phyloP scores from a whole-genome alignment of 2,888 invertebrate genomes.

The Oxytorus armatus region DNA sequence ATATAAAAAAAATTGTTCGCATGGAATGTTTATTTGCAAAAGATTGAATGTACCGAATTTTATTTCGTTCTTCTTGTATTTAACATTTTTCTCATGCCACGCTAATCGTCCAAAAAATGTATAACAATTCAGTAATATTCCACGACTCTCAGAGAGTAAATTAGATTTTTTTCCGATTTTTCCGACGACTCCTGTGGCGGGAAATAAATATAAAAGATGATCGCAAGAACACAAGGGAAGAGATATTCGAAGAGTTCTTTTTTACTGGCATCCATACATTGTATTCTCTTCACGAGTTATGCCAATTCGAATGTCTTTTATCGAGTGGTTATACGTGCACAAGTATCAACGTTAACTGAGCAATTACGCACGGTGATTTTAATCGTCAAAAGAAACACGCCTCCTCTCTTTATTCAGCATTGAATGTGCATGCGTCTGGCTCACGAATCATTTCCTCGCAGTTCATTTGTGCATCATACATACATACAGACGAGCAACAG shows the following conservation, averaged over 20 bases:
- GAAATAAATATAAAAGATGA: background rate
- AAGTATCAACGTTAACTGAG: background rate
- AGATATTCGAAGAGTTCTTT: background rate
- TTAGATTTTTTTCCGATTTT: constrained; percentile 3
- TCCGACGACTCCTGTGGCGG: background rate
- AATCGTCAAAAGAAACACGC: constrained; percentile 28
- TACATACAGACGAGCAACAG: background rate
- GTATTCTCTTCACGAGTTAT: constrained; percentile 5
- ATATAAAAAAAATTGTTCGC: background rate
- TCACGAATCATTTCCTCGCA: constrained; percentile 42
- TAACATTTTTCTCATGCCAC: too few relatives aligned
- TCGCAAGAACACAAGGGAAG: background rate
- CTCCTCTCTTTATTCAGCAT: constrained; percentile 8
- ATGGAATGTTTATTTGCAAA: constrained; percentile 1
- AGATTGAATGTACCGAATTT: background rate
- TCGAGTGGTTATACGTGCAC: background rate
- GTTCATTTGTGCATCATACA: constrained; percentile 16
- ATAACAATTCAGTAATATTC: background rate
- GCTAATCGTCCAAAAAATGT: too few relatives aligned
- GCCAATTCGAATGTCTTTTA: constrained; percentile 20
- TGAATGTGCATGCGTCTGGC: constrained; percentile 34
- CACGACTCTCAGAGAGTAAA: background rate
- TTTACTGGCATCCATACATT: background rate
- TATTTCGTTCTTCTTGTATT: too few relatives aligned
- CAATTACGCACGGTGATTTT: constrained; percentile 49